Evolutionary conservation across 2,888 invertebrate genomes (phyloP).

Genomic region (Chaetogeoica ovagalla): DNA sequence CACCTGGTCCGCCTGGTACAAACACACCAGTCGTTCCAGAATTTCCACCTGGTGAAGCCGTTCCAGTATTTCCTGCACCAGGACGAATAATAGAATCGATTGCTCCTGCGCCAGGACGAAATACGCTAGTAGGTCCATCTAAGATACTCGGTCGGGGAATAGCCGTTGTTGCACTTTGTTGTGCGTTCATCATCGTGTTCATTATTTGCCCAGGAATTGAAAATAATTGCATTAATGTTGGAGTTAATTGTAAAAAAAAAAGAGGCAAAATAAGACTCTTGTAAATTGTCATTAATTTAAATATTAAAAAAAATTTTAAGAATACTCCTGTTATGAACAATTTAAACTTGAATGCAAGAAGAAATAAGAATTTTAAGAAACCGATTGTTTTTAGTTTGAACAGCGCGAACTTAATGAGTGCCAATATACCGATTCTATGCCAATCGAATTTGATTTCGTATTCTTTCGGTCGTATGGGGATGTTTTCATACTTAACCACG

Average conservation of each 20-base stretch:
- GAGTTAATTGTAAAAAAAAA: constrained; percentile 51
- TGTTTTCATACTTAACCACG: background rate
- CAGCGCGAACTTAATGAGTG: constrained; percentile 55
- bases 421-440: constrained; percentile 54
- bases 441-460: background rate
- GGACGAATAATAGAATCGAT: background rate
- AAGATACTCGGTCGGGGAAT: background rate
- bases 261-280: constrained; percentile 55
- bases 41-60: background rate
- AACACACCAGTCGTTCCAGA: background rate
- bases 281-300: constrained; percentile 56
- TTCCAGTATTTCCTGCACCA: background rate
- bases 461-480: background rate
- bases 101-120: background rate
- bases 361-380: constrained; percentile 54
- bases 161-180: background rate
- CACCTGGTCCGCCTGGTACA: background rate
- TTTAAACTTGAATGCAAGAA: constrained; percentile 54
- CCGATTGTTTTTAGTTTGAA: constrained; percentile 55
- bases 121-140: background rate
- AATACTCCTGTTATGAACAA: constrained; percentile 54
- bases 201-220: background rate
- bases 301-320: constrained; percentile 56
- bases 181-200: background rate
- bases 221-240: constrained; percentile 1